phyloP scores from a whole-genome alignment of 2,797 vertebrate species.

The Meriones psammophilus region DNA sequence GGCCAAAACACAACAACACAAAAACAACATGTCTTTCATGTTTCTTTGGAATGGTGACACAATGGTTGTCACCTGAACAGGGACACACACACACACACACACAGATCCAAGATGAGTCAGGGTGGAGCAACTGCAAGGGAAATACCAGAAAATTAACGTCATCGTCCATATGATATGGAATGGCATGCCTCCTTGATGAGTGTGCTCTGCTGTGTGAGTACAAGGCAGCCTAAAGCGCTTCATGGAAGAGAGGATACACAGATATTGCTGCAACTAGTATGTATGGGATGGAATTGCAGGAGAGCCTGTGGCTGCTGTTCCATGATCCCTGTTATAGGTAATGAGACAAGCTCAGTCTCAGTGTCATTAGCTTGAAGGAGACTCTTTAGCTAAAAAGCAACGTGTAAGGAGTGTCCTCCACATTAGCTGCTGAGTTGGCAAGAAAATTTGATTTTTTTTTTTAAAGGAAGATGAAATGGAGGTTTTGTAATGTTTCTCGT shows the following conservation, averaged over 20 bases:
- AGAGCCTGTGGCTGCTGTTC: background rate
- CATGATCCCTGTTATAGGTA: background rate
- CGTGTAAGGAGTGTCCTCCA: background rate
- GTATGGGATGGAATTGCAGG: background rate
- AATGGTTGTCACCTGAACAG: background rate
- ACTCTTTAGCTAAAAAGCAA: background rate
- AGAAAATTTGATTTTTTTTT: background rate
- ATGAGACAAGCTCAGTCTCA: background rate
- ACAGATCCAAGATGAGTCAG: background rate
- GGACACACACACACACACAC: background rate
- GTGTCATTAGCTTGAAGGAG: background rate
- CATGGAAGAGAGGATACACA: no score
- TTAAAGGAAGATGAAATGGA: background rate
- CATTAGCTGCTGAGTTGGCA: background rate
- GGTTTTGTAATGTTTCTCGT: background rate
- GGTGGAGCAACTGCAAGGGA: background rate
- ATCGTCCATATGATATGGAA: background rate
- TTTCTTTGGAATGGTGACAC: background rate
- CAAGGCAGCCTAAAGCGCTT: no score
- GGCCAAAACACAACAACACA: background rate
- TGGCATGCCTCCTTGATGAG: background rate
- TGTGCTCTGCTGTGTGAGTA: background rate
- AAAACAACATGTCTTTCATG: background rate
- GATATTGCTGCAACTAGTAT: background rate
- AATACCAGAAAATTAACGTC: background rate